These are phyloP conservation scores for Tyrophagus putrescentiae DNA, from an alignment of 1,140 invertebrate genomes.

Conservation along the genomic window DNA sequence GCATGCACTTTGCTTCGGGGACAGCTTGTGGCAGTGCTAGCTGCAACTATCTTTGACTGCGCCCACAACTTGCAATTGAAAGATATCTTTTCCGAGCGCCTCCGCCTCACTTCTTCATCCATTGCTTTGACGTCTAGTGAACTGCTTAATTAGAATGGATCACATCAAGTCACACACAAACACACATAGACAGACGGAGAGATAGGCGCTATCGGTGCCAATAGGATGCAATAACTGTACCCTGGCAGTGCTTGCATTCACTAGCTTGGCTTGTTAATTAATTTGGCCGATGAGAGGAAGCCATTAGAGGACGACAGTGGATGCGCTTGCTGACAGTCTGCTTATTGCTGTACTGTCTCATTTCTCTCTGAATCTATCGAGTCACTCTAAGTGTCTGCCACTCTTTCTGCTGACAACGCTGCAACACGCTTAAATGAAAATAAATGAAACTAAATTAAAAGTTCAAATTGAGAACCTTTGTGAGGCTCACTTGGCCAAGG, in stretches of 20 bases:
- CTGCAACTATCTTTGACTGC: too few relatives aligned
- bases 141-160: constrained; percentile 12
- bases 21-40: too few relatives aligned
- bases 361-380: too few relatives aligned
- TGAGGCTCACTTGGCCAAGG: too few relatives aligned
- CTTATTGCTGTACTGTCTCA: too few relatives aligned
- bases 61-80: too few relatives aligned
- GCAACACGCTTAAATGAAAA: constrained; percentile 10
- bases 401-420: not conserved
- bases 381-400: not conserved
- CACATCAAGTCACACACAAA: too few relatives aligned
- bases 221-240: not conserved
- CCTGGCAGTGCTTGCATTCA: too few relatives aligned
- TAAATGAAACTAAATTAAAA: constrained; percentile 12
- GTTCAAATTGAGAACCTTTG: constrained; percentile 4
- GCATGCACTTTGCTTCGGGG: too few relatives aligned
- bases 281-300: not conserved
- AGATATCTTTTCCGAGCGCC: too few relatives aligned
- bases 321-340: not conserved
- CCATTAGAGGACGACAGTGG: constrained; percentile 2
- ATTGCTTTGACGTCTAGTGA: not conserved
- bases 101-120: too few relatives aligned
- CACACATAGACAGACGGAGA: too few relatives aligned
- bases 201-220: not conserved
- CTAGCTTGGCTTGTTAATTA: not conserved